A percentile compares a stretch with the other conserved stretches of the same genome.
phyloP scores from a whole-genome alignment of 2,888 invertebrate species.

The Noctuana brunneofusca region DNA sequence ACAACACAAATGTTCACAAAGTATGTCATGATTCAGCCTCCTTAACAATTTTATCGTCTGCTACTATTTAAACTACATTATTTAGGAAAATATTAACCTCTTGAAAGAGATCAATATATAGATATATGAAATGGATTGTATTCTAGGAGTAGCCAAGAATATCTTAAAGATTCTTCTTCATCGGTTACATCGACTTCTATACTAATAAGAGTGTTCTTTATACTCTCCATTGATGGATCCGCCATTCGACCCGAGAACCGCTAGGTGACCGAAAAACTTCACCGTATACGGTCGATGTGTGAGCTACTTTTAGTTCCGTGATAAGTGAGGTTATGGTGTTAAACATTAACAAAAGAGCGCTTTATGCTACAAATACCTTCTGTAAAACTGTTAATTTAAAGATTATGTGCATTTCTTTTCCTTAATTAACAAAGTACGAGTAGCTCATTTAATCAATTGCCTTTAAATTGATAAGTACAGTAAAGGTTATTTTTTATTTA shows the following conservation, averaged over 20 bases:
- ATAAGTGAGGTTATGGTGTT: neutral
- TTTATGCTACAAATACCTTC: neutral
- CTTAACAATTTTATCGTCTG: neutral
- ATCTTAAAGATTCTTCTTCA: too few relatives aligned
- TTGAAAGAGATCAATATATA: too few relatives aligned
- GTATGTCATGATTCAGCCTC: neutral
- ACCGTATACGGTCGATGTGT: neutral
- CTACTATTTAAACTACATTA: neutral
- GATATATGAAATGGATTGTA: too few relatives aligned
- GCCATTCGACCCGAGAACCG: constrained; percentile 28
- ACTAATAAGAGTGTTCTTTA: neutral
- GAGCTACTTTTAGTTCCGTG: neutral
- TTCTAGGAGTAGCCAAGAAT: too few relatives aligned
- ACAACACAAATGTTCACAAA: neutral
- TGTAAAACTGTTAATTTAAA: neutral
- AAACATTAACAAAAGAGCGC: neutral
- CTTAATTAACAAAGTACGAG: neutral
- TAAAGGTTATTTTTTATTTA: neutral
- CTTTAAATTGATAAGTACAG: too few relatives aligned
- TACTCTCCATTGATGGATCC: constrained; percentile 1
- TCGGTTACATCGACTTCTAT: too few relatives aligned
- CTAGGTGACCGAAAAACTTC: constrained; percentile 1
- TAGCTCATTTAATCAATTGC: too few relatives aligned
- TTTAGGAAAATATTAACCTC: too few relatives aligned
- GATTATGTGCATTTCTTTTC: neutral